Evolutionary conservation across 92 coral and sea anemone genomes (phyloP).

Genomic region (Desmophyllum pertusum): DNA sequence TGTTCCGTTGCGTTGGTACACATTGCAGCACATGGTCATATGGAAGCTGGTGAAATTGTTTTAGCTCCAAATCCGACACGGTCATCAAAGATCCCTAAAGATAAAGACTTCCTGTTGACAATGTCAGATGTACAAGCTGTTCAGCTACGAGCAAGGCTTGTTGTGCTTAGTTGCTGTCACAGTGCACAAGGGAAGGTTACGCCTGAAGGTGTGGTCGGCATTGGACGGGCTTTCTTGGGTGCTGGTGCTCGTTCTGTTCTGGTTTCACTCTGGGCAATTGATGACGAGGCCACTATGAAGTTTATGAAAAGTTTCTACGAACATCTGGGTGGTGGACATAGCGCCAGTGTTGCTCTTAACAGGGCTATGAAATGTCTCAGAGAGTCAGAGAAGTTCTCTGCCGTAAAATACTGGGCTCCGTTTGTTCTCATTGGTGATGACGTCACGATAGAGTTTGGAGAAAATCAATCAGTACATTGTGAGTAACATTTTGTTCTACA

Average conservation of each 20-base stretch:
- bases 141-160: conserved; percentile 1
- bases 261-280: conserved; percentile 28
- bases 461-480: too few relatives aligned
- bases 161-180: background rate
- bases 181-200: background rate
- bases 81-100: too few relatives aligned
- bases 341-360: background rate
- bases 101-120: background rate
- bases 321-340: background rate
- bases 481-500: too few relatives aligned
- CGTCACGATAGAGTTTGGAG: too few relatives aligned
- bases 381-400: too few relatives aligned
- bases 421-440: too few relatives aligned
- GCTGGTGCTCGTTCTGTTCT: conserved; percentile 32
- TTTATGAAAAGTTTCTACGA: background rate
- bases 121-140: conserved; percentile 1
- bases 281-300: background rate
- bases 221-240: background rate
- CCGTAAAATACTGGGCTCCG: too few relatives aligned
- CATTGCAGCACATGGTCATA: too few relatives aligned
- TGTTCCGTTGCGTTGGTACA: too few relatives aligned
- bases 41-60: too few relatives aligned
- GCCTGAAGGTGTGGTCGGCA: background rate
- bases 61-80: too few relatives aligned
- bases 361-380: background rate